A percentile compares a stretch with the other conserved stretches of the same genome.
Evolutionary conservation across 2,888 invertebrate genomes (phyloP).

Genomic region (Magallana nippona): DNA sequence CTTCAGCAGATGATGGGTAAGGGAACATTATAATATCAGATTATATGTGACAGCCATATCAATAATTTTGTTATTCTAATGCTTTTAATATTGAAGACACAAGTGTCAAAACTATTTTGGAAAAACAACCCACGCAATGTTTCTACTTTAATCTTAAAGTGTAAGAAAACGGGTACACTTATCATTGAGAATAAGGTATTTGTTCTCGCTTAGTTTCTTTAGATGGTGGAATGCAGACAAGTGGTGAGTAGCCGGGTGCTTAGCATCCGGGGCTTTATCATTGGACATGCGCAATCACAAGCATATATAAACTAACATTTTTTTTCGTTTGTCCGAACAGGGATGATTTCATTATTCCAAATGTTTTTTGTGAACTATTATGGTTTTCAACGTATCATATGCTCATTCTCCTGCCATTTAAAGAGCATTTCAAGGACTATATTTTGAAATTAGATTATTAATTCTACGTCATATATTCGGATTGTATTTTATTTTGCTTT

Average conservation of each 20-base stretch:
- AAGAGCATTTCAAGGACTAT: no score
- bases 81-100: no score
- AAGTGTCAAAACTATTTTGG: no score
- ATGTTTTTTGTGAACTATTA: neutral
- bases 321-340: no score
- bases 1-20: constrained; percentile 35
- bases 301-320: neutral
- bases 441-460: no score
- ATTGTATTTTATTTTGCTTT: no score
- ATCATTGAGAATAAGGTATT: neutral
- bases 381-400: neutral
- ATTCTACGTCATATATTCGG: no score
- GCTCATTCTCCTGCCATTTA: neutral
- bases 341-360: no score
- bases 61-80: neutral
- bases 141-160: no score
- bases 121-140: no score
- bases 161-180: neutral
- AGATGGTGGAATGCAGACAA: neutral
- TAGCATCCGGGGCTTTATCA: neutral
- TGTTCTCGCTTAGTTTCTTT: constrained; percentile 7
- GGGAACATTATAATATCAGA: no score
- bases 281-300: neutral
- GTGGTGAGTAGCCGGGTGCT: neutral
- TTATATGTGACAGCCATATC: neutral